Base-by-base conservation (phyloP, 2,888 invertebrate species). In the Drosophila recens region DNA sequence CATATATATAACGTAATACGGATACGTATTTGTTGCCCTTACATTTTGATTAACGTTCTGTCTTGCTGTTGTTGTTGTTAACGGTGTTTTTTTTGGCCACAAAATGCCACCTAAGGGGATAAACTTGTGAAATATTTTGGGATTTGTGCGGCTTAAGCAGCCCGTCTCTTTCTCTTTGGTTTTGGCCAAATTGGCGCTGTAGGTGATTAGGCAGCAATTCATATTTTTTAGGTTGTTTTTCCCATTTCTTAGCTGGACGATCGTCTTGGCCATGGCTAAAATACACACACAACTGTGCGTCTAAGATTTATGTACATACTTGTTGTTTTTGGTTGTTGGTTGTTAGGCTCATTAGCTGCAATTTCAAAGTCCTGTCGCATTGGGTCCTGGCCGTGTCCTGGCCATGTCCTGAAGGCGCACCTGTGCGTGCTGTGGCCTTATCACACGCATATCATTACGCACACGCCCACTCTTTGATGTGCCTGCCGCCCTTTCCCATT, bases 11-110 rank as follows among this genome's bases (percentile, higher is more conserved):
- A 46, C 23, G 45, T 34, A 57, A 46, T 58, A 58, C 27, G 63
- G 38, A 48, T 58, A 43, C 63, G 54, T 54, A 54, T 66, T 49
- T 67, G 48, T 67, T 67, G 69, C 72, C 72, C 89, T 82, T 80
- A 81, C 80, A 82, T 91, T 91, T 91, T 91, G 91, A 91, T 91
- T 91, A 91, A 91, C 91, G 91, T 89, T 73, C 80, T 75, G 52
- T 69, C 45, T 81, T 51, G 63, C 69, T 8, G n/a, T 10, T 33
- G n/a, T 53, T 42, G 54, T 42, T 61, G 15, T 27, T 27, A 27
- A 27, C 27, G 27, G 27, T 27, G 27, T 40, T 58, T 36, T 68
- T 58, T 69, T 69, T 77, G 75, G 64, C 76, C 76, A 78, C 70
- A 75, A 90, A 90, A 90, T 89, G 83, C 87, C 75, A 82, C 86